Evolutionary conservation across 2,113 vertebrate species (phyloP).

Genomic region (Cnemophilus loriae): DNA sequence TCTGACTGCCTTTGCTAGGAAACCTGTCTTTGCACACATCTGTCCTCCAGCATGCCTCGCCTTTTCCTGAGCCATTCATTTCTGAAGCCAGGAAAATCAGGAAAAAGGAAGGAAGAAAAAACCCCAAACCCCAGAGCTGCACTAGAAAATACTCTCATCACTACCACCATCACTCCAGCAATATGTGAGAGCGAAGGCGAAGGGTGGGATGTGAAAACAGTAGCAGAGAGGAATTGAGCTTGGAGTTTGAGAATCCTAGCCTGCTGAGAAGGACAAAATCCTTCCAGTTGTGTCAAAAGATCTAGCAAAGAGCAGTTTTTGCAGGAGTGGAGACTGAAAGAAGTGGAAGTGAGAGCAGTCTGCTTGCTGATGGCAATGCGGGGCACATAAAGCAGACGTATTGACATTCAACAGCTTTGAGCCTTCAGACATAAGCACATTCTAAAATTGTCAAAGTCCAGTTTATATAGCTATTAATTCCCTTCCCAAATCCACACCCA

Average conservation of each 20-base stretch:
- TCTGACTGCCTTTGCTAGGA: not conserved
- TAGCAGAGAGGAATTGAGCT: not conserved
- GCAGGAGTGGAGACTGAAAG: not conserved
- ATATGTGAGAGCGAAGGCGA: not conserved
- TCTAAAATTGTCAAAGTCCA: not conserved
- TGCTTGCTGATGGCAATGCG: not conserved
- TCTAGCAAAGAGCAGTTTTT: not conserved
- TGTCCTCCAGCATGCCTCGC: not conserved
- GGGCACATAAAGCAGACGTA: not conserved
- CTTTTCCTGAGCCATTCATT: constrained; percentile 4
- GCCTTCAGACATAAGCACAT: not conserved
- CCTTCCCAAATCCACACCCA: not conserved
- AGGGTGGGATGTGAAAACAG: not conserved
- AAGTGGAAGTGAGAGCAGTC: not conserved
- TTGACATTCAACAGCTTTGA: not conserved
- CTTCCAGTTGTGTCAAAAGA: not conserved
- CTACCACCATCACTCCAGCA: not conserved
- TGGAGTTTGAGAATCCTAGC: not conserved
- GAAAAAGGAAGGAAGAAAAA: not conserved
- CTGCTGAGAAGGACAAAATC: not conserved
- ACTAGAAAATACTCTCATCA: not conserved
- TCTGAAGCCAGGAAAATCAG: constrained; percentile 18
- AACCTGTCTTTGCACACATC: not conserved
- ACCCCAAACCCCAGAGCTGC: not conserved
- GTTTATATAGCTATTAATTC: not conserved